These are phyloP conservation scores for Drosophila micromelanica DNA, from an alignment of 1,140 invertebrate species.

Conservation along the genomic window DNA sequence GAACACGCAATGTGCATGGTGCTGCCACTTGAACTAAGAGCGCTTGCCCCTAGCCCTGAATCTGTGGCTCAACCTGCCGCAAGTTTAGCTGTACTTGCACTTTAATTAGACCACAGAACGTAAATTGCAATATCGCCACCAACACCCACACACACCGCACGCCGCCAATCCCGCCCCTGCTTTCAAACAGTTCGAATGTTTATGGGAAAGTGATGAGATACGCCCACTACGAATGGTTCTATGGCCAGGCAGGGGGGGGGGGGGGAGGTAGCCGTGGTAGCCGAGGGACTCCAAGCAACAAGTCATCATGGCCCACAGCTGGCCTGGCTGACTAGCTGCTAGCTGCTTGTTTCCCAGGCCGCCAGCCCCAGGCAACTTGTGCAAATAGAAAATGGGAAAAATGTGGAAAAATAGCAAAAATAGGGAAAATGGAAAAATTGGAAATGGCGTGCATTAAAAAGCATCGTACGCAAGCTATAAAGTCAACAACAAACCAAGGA, in stretches of 20 bases:
- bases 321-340: neutral
- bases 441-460: conserved; percentile 50
- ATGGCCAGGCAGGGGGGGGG: neutral
- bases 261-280: neutral
- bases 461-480: conserved; percentile 18
- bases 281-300: conserved; percentile 55
- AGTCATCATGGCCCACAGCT: conserved; percentile 63
- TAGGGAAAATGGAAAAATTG: conserved; percentile 33
- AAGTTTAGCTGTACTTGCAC: conserved; percentile 76
- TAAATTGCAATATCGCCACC: conserved; percentile 76
- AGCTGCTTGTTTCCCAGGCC: conserved; percentile 10
- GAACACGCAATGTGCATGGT: conserved; percentile 67
- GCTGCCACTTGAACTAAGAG: conserved; percentile 15
- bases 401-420: conserved; percentile 2
- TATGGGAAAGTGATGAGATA: conserved; percentile 81
- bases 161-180: conserved; percentile 9
- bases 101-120: conserved; percentile 82
- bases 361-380: conserved; percentile 40
- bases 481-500: conserved; percentile 24
- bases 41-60: conserved; percentile 8
- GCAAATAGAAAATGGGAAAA: conserved; percentile 38
- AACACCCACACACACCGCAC: neutral
- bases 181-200: conserved; percentile 47
- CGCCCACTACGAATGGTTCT: conserved; percentile 36
- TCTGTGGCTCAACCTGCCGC: conserved; percentile 52